phyloP scores from a whole-genome alignment of 1,140 invertebrate species.

The Pseudomyrmex gracilis region DNA sequence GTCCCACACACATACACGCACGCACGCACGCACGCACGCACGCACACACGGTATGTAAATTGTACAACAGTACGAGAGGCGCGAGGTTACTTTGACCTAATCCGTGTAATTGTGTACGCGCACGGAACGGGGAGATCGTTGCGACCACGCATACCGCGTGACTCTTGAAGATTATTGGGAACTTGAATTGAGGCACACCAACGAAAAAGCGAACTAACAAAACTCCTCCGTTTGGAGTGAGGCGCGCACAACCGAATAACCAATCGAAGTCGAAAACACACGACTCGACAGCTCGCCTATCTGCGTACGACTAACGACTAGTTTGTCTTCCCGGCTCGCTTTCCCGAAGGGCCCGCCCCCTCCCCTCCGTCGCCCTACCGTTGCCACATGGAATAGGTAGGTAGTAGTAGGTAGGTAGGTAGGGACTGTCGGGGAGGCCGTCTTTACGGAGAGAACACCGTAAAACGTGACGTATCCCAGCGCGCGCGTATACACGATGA shows the following conservation, averaged over 20 bases:
- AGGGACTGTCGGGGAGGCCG: conserved; percentile 66
- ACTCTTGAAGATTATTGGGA: too few species aligned
- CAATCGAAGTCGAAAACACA: conserved; percentile 7
- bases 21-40: background rate
- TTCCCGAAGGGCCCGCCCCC: conserved; percentile 74
- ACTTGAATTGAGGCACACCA: too few species aligned
- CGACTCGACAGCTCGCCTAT: conserved; percentile 78
- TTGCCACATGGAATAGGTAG: conserved; percentile 66
- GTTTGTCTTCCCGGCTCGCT: conserved; percentile 72
- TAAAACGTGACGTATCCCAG: conserved; percentile 63
- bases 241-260: background rate
- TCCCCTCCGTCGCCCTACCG: conserved; percentile 68
- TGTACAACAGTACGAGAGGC: too few species aligned
- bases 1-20: background rate
- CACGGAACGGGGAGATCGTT: background rate
- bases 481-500: conserved; percentile 28
- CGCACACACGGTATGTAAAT: background rate
- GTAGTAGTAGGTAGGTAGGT: conserved; percentile 61
- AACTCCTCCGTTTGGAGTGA: background rate
- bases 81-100: too few species aligned
- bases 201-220: background rate
- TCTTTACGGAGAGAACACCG: conserved; percentile 60
- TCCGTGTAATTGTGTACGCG: background rate
- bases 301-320: conserved; percentile 78
- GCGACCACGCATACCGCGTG: too few species aligned